Evolutionary conservation across 2,888 invertebrate species (phyloP).

Genomic region (Cephus spinipes): DNA sequence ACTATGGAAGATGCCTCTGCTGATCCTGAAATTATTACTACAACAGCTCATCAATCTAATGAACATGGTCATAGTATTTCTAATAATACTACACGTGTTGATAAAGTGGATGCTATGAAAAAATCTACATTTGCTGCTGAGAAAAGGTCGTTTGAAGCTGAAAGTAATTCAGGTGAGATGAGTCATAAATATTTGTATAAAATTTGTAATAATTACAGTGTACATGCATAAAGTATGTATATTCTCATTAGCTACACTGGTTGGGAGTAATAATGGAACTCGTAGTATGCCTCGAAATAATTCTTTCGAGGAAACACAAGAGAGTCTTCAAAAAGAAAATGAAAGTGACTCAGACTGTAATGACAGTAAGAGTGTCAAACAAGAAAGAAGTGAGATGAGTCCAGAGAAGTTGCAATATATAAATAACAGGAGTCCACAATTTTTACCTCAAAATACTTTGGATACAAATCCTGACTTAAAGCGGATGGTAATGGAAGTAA

Average conservation of each 20-base stretch:
- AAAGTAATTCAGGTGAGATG: not conserved
- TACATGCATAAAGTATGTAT: not conserved
- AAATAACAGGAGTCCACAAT: not conserved
- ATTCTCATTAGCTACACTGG: not conserved
- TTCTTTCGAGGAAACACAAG: not conserved
- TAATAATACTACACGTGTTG: not conserved
- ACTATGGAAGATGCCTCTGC: slow-evolving; percentile 3
- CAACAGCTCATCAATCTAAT: not conserved
- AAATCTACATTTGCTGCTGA: not conserved
- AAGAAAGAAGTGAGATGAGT: not conserved
- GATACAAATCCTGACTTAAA: slow-evolving; percentile 50
- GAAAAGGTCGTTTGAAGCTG: not conserved
- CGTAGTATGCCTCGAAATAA: not conserved
- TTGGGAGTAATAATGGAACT: not conserved
- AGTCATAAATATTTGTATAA: not conserved
- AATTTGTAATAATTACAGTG: not conserved
- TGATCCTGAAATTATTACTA: not conserved
- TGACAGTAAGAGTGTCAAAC: not conserved
- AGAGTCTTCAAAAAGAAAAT: not conserved
- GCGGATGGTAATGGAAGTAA: slow-evolving; percentile 65
- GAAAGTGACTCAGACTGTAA: not conserved
- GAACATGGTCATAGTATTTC: not conserved
- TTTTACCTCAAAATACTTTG: slow-evolving; percentile 20
- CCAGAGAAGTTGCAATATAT: not conserved
- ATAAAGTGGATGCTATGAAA: not conserved